Conservation (phyloP, 2,888 invertebrate species). For the Drosophila fulvimacula region DNA sequence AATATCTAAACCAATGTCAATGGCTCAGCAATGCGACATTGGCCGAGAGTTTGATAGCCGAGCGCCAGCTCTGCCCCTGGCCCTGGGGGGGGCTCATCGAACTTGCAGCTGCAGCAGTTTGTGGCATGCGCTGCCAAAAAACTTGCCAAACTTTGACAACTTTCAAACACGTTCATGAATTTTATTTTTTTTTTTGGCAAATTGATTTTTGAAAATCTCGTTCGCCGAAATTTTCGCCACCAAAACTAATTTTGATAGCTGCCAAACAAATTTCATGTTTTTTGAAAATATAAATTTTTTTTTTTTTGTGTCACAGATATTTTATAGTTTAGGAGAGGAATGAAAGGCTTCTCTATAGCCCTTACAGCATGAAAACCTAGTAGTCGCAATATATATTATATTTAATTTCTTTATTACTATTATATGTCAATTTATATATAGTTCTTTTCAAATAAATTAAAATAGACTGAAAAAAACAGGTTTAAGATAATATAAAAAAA, state of each 20-base stretch:
- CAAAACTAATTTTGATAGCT: not conserved
- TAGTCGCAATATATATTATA: too few relatives aligned
- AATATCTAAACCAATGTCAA: slow-evolving; percentile 53
- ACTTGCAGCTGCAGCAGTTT: slow-evolving; percentile 27
- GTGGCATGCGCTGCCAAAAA: slow-evolving; percentile 9
- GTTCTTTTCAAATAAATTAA: too few relatives aligned
- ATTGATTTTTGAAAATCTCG: slow-evolving; percentile 16
- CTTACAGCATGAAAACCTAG: not conserved
- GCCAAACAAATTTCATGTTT: slow-evolving; percentile 3
- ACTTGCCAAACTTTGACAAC: slow-evolving; percentile 21
- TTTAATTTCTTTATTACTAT: too few relatives aligned
- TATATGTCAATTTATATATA: too few relatives aligned
- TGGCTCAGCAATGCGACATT: slow-evolving; percentile 45
- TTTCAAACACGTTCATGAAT: slow-evolving; percentile 4
- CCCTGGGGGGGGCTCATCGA: slow-evolving; percentile 16
- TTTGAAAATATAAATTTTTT: not conserved
- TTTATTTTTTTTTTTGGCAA: not conserved
- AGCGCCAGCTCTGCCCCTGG: not conserved
- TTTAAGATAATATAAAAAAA: too few relatives aligned
- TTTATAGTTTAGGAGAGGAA: not conserved
- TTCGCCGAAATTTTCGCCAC: not conserved
- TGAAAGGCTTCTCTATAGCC: not conserved
- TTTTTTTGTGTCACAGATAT: not conserved
- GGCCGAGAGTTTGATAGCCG: not conserved
- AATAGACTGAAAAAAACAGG: too few relatives aligned